Percentiles rank a stretch among this genome's conserved stretches.
Evolutionary conservation across 2,113 vertebrate genomes (phyloP).

Genomic region (Nettapus auritus): DNA sequence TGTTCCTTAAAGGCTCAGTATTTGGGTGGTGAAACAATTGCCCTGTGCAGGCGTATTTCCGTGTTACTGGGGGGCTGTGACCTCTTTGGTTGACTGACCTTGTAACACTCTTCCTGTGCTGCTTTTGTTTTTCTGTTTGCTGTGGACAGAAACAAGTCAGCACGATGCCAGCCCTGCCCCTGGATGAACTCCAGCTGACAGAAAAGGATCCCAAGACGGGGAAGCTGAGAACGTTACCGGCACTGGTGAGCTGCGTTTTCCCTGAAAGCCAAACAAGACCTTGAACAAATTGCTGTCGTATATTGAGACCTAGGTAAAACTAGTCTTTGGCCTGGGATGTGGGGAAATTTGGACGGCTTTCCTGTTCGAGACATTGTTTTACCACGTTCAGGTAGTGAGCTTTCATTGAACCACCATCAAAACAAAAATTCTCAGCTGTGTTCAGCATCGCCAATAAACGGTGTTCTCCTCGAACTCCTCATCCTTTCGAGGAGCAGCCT

Average conservation of each 20-base stretch:
- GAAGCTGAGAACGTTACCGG: slow-evolving; percentile 84
- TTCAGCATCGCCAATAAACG: background rate
- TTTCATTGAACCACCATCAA: too few species aligned
- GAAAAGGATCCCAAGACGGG: slow-evolving; percentile 80
- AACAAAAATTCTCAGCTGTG: background rate
- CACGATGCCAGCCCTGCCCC: slow-evolving; percentile 81
- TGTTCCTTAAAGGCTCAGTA: background rate
- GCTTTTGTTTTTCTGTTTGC: background rate
- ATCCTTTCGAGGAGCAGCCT: background rate
- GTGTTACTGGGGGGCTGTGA: background rate
- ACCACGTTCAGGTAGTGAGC: background rate
- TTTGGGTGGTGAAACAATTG: background rate
- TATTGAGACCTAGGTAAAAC: background rate
- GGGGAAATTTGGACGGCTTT: background rate
- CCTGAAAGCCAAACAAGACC: background rate
- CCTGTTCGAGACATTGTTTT: background rate
- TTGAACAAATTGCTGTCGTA: background rate
- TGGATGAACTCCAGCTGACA: slow-evolving; percentile 90
- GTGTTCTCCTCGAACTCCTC: background rate
- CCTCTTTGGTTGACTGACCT: background rate
- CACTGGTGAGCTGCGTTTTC: slow-evolving; percentile 83
- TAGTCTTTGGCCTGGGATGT: background rate
- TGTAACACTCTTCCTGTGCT: background rate
- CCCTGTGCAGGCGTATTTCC: background rate
- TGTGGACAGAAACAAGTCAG: background rate